Evolutionary conservation across 2,113 vertebrate species (phyloP).

Genomic region (Sigmodon hispidus): DNA sequence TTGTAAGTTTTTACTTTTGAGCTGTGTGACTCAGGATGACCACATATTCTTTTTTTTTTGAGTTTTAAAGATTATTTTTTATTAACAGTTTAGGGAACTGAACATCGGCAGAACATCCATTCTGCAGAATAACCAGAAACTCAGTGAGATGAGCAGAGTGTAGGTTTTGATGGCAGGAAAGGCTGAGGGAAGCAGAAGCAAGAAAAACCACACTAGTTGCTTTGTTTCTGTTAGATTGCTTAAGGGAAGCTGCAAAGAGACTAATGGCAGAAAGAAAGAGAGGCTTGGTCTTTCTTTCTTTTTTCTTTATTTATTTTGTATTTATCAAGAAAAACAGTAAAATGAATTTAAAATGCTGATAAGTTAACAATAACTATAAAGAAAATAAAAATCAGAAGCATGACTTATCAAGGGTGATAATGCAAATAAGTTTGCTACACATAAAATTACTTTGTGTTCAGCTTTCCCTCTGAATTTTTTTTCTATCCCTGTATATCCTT

Average conservation of each 20-base stretch:
- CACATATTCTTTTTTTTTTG: neutral
- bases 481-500: no score
- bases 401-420: no score
- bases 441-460: no score
- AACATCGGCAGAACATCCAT: neutral
- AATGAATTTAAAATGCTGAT: no score
- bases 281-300: neutral
- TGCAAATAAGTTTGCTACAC: no score
- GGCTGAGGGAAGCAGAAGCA: neutral
- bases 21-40: neutral
- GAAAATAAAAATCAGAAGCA: no score
- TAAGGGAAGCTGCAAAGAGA: neutral
- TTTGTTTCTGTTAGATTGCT: neutral
- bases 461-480: no score
- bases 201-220: neutral
- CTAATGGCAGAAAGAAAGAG: neutral
- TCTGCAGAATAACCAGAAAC: neutral
- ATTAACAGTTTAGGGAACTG: neutral
- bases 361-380: no score
- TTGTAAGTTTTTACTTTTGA: neutral
- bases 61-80: conserved; percentile 4
- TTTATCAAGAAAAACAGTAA: no score
- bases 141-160: neutral
- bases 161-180: neutral
- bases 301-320: no score